phyloP scores from a whole-genome alignment of 2,797 vertebrate species.

The Anguilla anguilla region DNA sequence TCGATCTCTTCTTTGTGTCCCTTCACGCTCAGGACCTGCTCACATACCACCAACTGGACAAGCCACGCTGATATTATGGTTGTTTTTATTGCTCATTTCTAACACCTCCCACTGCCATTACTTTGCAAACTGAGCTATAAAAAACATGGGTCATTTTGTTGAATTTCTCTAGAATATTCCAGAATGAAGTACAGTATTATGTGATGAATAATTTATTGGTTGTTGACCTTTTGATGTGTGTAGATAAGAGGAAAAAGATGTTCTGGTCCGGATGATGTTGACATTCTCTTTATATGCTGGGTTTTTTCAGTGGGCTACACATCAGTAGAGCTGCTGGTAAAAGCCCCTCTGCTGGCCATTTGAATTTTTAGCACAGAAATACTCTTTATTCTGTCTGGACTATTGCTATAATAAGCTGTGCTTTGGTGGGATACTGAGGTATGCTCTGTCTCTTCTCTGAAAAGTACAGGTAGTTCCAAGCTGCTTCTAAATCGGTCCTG shows the following conservation, averaged over 20 bases:
- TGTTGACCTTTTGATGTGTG: neutral
- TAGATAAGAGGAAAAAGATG: neutral
- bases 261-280: neutral
- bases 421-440: neutral
- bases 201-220: neutral
- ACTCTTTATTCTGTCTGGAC: neutral
- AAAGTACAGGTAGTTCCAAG: neutral
- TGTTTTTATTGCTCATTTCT: neutral
- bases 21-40: neutral
- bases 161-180: neutral
- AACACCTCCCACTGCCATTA: neutral
- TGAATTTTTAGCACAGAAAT: neutral
- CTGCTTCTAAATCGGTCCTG: neutral
- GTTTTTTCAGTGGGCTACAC: neutral
- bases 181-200: neutral
- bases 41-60: neutral
- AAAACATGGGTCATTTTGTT: neutral
- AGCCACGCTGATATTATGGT: neutral
- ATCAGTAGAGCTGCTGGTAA: neutral
- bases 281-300: neutral
- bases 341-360: neutral
- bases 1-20: too few relatives aligned
- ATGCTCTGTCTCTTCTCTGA: neutral
- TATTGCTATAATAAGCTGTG: conserved; percentile 3
- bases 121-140: neutral